Base-by-base conservation (phyloP, 2,797 vertebrate species). In the Protonibea diacanthus region DNA sequence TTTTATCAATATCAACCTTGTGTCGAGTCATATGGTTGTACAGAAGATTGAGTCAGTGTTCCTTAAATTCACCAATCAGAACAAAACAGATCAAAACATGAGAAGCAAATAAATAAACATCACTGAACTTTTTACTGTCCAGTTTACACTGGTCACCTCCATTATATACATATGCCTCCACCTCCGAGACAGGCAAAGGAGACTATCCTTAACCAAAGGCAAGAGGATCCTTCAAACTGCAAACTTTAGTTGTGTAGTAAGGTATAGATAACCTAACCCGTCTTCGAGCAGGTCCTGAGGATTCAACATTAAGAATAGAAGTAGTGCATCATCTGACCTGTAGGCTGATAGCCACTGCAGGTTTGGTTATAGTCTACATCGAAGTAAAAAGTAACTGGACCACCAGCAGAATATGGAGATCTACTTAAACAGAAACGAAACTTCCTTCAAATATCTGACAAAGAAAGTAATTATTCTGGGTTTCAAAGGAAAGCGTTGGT, bases 371-470 rank as follows among this genome's bases (percentile, higher is more conserved):
- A 8, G 59, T 27, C 9, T 15, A 23, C 42, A 53, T 70, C 27
- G 44, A 76, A 71, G 56, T 42, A 21, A 69, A 33, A 61, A 17
- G 44, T 4, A 47, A 62, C 3, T 62, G 45, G 47, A 53, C 58
- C 17, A 33, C 20, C 20, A 59, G 29, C n/a, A 38, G 29, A 53
- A 23, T 65, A 15, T 47, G 18, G 23, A 57, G 18, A 57, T 20
- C 21, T 45, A 51, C 20, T 60, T n/a, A 9, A 61, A 57, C 9
- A 47, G 9, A 72, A 63, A 62, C 13, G 15, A 60, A 70, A 71
- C 44, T 75, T 63, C 14, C 48, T 27, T 60, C 18, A 62, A 48
- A 33, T 29, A 23, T 18, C 25, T 66, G 33, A 47, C 12, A 40
- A 71, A 76, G 17, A 38, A 27, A 27, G 76, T 3, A 27, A 65